phyloP scores from a whole-genome alignment of 1,140 invertebrate genomes.

The Ceratosolen fusciceps region DNA sequence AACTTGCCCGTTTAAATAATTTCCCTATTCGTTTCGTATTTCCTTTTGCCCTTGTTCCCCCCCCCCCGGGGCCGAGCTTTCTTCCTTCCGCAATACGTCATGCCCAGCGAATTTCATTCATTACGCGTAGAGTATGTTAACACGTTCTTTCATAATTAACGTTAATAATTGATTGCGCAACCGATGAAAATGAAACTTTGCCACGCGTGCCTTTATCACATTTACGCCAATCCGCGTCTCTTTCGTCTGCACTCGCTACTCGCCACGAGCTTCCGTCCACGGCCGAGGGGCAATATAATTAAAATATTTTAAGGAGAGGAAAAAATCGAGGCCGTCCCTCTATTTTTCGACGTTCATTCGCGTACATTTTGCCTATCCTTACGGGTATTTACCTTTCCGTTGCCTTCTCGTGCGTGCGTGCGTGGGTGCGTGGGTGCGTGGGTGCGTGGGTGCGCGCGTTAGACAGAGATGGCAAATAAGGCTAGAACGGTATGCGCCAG shows the following conservation, averaged over 20 bases:
- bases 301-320: conserved; percentile 10
- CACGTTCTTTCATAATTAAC: conserved; percentile 44
- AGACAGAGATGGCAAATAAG: not conserved
- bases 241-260: not conserved
- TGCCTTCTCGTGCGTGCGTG: too few relatives aligned
- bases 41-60: not conserved
- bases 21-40: not conserved
- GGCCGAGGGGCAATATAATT: not conserved
- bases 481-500: not conserved
- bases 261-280: not conserved
- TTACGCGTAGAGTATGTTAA: not conserved
- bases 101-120: conserved; percentile 30
- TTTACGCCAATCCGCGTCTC: conserved; percentile 36
- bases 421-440: too few relatives aligned
- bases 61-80: not conserved
- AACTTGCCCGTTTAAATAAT: conserved; percentile 25
- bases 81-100: not conserved
- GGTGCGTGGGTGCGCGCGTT: not conserved
- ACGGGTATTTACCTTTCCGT: too few relatives aligned
- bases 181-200: conserved; percentile 30
- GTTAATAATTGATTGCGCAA: conserved; percentile 46
- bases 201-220: conserved; percentile 30
- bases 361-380: too few relatives aligned
- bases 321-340: not conserved
- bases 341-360: too few relatives aligned